phyloP scores from a whole-genome alignment of 2,113 vertebrate genomes.

The Dromaius novaehollandiae region DNA sequence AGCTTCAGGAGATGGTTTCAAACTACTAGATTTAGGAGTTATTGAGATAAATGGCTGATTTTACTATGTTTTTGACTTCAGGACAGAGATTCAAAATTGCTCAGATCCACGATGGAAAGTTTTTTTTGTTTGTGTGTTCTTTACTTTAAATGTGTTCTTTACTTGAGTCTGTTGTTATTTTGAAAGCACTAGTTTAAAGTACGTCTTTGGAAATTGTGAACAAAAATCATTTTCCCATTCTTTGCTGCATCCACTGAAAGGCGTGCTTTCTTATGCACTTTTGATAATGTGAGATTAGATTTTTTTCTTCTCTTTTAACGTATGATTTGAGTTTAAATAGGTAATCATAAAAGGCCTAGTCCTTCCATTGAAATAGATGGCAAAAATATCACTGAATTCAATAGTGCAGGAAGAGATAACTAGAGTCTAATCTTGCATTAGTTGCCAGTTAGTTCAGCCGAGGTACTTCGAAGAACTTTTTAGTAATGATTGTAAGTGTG shows the following conservation, averaged over 20 bases:
- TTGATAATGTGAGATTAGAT: background rate
- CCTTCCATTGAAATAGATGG: background rate
- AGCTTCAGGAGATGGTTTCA: background rate
- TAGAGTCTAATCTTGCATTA: background rate
- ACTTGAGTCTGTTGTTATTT: background rate
- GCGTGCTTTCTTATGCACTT: background rate
- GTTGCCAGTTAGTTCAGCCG: background rate
- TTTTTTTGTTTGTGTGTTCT: background rate
- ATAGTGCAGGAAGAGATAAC: rapidly evolving
- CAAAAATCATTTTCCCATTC: rapidly evolving
- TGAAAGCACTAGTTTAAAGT: background rate
- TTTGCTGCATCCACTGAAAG: background rate
- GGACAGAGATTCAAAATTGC: background rate
- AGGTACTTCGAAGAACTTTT: background rate
- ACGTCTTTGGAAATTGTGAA: rapidly evolving
- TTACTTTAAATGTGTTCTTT: rapidly evolving
- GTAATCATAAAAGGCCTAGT: background rate
- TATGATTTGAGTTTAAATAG: background rate
- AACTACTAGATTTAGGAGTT: background rate
- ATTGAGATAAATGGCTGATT: background rate
- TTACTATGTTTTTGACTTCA: background rate
- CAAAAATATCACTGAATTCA: background rate
- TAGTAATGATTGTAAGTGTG: background rate
- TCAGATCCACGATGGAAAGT: background rate
- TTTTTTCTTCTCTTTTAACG: background rate